Evolutionary conservation across 2,113 vertebrate species (phyloP), one percentile per base, ranked within the genome.

Genomic region (Sinocyclocheilus grahami): DNA sequence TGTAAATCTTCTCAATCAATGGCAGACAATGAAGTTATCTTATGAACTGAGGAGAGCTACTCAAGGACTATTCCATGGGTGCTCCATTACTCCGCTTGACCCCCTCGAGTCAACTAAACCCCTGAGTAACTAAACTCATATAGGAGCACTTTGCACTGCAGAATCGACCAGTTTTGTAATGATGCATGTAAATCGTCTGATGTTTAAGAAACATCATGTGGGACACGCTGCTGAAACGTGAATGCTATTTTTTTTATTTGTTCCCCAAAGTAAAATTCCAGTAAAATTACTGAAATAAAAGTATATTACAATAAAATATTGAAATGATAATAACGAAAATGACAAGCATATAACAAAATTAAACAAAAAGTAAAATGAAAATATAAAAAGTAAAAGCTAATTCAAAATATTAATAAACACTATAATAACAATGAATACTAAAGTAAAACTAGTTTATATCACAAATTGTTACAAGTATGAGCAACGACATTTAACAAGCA

Each of bases 251-350:
- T 75, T 37, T 48, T 33, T 33, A 39, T 84, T 72, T 90, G 42
- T 74, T 76, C 65, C 14, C 39, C 22, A 11, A 90, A 98, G 98
- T n/a, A n/a, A n/a, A n/a, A n/a, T n/a, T n/a, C n/a, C n/a, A n/a
- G 4, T 37, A 5, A 37, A 37, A 37, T 37, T 37, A 5, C 37
- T 37, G 0, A 37, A 37, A 37, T 37, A 37, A 37, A 37, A 37
- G 30, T 3, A 33, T 30, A 33, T 33, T 33, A 30, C 30, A 37
- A 37, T 37, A 37, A 37, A 37, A 37, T 37, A 37, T 5, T 5
- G 5, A 37, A 37, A 37, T 37, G 5, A 37, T 4, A 0, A 5
- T 37, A 37, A 37, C 5, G 37, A 37, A 37, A 37, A 37, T 37
- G 37, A 37, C 37, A 37, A 37, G 5, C 5, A 5, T 0, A 37